These are phyloP conservation scores for Nesogale talazaci DNA, from an alignment of 2,113 vertebrate species.

Conservation along the genomic window DNA sequence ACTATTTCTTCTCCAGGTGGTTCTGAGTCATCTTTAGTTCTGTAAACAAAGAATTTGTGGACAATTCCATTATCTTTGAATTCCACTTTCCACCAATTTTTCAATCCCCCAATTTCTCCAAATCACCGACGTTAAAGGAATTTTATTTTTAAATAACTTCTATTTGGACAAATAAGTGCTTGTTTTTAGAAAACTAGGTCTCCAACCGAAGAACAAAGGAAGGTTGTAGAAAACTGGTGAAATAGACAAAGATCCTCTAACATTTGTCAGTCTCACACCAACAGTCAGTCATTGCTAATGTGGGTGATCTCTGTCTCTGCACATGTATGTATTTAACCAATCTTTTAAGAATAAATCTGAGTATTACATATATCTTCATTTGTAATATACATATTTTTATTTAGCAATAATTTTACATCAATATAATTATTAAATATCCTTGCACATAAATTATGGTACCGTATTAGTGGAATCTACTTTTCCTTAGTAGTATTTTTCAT, in stretches of 20 bases:
- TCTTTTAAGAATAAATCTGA: neutral
- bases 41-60: slow-evolving; percentile 71
- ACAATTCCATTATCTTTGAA: too few species aligned
- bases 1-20: slow-evolving; percentile 82
- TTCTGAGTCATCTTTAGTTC: slow-evolving; percentile 83
- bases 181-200: neutral
- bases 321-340: neutral
- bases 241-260: neutral
- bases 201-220: neutral
- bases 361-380: too few species aligned
- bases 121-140: neutral
- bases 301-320: neutral
- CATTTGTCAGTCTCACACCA: neutral
- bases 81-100: too few species aligned
- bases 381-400: too few species aligned
- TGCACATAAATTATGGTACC: too few species aligned
- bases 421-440: too few species aligned
- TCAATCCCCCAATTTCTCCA: neutral
- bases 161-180: neutral
- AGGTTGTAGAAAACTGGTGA: neutral
- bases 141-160: neutral
- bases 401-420: too few species aligned
- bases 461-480: too few species aligned
- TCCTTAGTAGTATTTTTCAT: too few species aligned
- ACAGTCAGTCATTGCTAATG: neutral